Percentiles rank a stretch among this genome's conserved stretches.
These are phyloP conservation scores for Tribolium freemani DNA, from an alignment of 2,888 invertebrate genomes.

Conservation along the genomic window DNA sequence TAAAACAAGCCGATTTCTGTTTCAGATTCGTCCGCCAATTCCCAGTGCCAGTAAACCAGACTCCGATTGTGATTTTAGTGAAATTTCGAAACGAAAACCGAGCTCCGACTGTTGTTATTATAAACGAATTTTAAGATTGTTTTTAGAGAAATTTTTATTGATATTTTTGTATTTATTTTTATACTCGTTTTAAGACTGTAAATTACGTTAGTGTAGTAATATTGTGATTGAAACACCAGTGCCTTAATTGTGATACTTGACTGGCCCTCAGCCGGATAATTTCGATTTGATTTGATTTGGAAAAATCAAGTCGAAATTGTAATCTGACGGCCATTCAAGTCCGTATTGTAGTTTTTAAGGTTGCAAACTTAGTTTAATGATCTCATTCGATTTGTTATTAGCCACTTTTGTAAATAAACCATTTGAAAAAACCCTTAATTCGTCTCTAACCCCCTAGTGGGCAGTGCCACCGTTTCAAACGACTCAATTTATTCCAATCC, in stretches of 20 bases:
- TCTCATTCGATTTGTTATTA: conserved; percentile 34
- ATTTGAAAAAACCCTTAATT: conserved; percentile 10
- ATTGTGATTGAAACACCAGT: conserved; percentile 24
- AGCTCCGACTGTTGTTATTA: conserved; percentile 34
- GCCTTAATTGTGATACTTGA: conserved; percentile 18
- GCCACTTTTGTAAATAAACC: conserved; percentile 38
- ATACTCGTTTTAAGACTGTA: conserved; percentile 38
- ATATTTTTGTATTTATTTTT: conserved; percentile 36
- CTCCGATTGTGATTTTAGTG: conserved; percentile 42
- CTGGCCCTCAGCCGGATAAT: not conserved
- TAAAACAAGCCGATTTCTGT: conserved; percentile 25
- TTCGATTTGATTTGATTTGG: not conserved
- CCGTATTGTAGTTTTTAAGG: conserved; percentile 5
- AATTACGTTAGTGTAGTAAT: conserved; percentile 13
- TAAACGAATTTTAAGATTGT: conserved; percentile 37
- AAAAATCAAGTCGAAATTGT: not conserved
- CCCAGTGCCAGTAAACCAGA: conserved; percentile 23
- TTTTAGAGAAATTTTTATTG: conserved; percentile 30
- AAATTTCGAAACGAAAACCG: conserved; percentile 28
- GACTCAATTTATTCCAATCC: conserved; percentile 23
- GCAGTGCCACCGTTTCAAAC: conserved; percentile 13
- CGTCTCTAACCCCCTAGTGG: conserved; percentile 9
- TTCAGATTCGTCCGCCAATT: conserved; percentile 18
- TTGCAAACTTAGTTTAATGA: conserved; percentile 35
- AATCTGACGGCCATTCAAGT: not conserved